Evolutionary conservation across 1,140 invertebrate species (phyloP).

Genomic region (Diprion similis): DNA sequence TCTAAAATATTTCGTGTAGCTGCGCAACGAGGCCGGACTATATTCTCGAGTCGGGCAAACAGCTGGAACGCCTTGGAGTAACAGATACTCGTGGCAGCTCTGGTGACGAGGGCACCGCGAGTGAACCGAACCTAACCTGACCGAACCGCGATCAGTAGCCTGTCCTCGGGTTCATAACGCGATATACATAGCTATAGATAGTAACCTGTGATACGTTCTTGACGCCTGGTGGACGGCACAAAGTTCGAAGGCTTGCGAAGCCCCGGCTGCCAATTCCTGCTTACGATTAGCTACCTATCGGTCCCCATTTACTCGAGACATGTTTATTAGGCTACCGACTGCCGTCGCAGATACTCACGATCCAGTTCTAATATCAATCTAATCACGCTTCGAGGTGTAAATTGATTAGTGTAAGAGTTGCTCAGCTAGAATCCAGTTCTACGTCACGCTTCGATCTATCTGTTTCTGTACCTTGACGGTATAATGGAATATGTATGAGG

Average conservation of each 20-base stretch:
- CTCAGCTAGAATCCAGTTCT: background rate
- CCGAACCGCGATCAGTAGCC: background rate
- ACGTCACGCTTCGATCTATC: background rate
- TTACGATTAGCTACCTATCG: background rate
- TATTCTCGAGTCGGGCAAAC: background rate
- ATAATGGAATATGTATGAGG: no score
- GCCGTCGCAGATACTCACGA: background rate
- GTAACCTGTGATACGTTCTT: background rate
- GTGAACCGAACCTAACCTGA: background rate
- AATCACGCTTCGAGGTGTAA: background rate
- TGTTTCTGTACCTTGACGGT: no score
- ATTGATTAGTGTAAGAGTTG: background rate
- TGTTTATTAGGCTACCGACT: background rate
- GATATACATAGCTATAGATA: background rate
- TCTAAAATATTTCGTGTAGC: background rate
- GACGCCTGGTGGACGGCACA: background rate
- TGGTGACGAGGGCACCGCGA: background rate
- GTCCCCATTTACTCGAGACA: background rate
- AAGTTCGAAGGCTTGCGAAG: no score
- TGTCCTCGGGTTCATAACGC: background rate
- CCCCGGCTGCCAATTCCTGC: no score
- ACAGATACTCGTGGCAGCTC: slow-evolving; percentile 4
- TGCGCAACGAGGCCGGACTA: background rate
- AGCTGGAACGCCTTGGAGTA: background rate
- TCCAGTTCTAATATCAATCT: background rate